phyloP scores from a whole-genome alignment of 2,113 vertebrate genomes.

The Penelope pileata region DNA sequence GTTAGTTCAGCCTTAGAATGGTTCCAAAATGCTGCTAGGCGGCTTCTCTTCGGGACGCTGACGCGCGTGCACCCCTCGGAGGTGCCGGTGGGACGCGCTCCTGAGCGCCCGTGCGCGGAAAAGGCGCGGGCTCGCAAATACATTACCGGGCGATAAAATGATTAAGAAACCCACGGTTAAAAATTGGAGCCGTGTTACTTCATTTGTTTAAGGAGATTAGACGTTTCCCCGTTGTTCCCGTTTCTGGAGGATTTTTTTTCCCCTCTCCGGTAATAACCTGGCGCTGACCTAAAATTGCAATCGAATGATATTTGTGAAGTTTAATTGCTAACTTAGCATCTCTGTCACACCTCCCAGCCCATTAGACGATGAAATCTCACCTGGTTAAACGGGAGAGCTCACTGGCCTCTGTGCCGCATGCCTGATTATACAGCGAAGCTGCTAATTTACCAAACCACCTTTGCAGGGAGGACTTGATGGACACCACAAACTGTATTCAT shows the following conservation, averaged over 20 bases:
- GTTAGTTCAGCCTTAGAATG: background rate
- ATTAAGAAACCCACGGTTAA: conserved; percentile 49
- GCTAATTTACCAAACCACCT: conserved; percentile 89
- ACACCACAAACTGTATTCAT: conserved; percentile 84
- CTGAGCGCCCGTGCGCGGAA: background rate
- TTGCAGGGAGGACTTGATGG: conserved; percentile 80
- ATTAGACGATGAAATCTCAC: conserved; percentile 86
- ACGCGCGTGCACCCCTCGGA: background rate
- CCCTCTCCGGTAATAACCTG: conserved; percentile 57
- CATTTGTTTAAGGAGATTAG: conserved; percentile 63
- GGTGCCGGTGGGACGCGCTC: background rate
- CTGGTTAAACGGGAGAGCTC: conserved; percentile 79
- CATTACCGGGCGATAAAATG: conserved; percentile 42
- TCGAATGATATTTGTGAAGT: conserved; percentile 81
- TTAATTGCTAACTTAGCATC: conserved; percentile 87
- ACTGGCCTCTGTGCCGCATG: conserved; percentile 81
- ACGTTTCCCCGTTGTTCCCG: conserved; percentile 49
- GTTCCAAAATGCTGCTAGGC: background rate
- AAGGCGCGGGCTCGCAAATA: background rate
- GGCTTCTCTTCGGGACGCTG: background rate
- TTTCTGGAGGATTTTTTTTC: conserved; percentile 26
- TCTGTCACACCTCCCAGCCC: conserved; percentile 83
- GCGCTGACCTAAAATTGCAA: conserved; percentile 74
- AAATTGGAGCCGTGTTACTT: conserved; percentile 54
- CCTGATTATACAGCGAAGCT: conserved; percentile 92